Percentiles rank a stretch among this genome's conserved stretches.
These are phyloP conservation scores for Rousettus leschenaultii DNA, from an alignment of 2,113 vertebrate genomes.

Conservation along the genomic window DNA sequence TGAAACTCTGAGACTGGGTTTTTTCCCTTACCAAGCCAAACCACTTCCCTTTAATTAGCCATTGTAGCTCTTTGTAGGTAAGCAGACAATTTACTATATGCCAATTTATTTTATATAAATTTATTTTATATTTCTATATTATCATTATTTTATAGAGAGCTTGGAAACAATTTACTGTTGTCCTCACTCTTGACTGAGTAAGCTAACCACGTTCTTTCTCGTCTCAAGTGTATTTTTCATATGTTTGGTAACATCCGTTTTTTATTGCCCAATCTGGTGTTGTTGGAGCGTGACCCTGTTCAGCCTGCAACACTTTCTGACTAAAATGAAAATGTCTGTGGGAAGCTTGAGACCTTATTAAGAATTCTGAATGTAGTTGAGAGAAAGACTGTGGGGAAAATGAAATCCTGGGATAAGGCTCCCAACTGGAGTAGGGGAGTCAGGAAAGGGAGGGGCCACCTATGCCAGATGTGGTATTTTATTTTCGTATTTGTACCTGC, in stretches of 20 bases:
- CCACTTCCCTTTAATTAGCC: not conserved
- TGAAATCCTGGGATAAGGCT: not conserved
- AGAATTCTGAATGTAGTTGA: not conserved
- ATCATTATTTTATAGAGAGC: not conserved
- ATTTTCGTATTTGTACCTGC: not conserved
- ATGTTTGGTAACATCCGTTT: not conserved
- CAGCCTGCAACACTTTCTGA: not conserved
- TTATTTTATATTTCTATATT: not conserved
- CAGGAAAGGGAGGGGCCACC: not conserved
- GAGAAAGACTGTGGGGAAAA: not conserved
- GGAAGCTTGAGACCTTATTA: not conserved
- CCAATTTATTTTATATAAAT: not conserved
- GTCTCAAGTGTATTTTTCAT: not conserved
- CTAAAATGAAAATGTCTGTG: not conserved
- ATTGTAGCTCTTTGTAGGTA: not conserved
- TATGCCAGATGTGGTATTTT: not conserved
- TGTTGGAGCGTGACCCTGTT: not conserved
- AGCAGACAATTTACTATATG: not conserved
- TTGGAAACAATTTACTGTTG: not conserved
- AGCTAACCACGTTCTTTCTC: not conserved
- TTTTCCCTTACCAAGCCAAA: not conserved
- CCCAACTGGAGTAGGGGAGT: not conserved
- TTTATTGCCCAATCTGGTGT: not conserved
- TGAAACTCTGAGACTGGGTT: not conserved
- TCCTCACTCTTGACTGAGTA: not conserved